Evolutionary conservation across 2,113 vertebrate species (phyloP).

Genomic region (Gorsachius goisagi): DNA sequence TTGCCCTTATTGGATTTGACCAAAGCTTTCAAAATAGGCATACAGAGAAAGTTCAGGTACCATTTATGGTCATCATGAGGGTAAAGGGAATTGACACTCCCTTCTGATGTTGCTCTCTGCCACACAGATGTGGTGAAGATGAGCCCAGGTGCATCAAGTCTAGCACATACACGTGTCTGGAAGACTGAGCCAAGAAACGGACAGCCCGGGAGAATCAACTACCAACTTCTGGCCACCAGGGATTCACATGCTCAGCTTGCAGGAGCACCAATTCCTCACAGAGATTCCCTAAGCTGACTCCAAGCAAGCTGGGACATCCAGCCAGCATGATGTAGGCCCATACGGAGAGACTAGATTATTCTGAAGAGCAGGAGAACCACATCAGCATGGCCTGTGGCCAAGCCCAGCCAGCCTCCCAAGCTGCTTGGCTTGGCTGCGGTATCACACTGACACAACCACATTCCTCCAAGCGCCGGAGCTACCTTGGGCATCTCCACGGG

Average conservation of each 20-base stretch:
- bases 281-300: background rate
- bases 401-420: background rate
- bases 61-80: background rate
- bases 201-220: background rate
- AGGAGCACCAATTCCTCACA: background rate
- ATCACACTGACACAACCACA: background rate
- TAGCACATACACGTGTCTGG: background rate
- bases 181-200: background rate
- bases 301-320: background rate
- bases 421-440: background rate
- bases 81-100: background rate
- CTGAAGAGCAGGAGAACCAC: background rate
- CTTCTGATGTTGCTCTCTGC: background rate
- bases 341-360: background rate
- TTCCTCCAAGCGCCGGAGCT: background rate
- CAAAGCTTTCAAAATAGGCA: background rate
- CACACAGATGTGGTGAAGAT: background rate
- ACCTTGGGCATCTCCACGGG: background rate
- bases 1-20: background rate
- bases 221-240: background rate
- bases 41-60: background rate
- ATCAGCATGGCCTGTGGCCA: background rate
- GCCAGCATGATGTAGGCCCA: background rate
- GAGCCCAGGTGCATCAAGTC: background rate
- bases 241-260: background rate